Evolutionary conservation across 2,797 vertebrate genomes (phyloP).

Genomic region (Tangara arthus): DNA sequence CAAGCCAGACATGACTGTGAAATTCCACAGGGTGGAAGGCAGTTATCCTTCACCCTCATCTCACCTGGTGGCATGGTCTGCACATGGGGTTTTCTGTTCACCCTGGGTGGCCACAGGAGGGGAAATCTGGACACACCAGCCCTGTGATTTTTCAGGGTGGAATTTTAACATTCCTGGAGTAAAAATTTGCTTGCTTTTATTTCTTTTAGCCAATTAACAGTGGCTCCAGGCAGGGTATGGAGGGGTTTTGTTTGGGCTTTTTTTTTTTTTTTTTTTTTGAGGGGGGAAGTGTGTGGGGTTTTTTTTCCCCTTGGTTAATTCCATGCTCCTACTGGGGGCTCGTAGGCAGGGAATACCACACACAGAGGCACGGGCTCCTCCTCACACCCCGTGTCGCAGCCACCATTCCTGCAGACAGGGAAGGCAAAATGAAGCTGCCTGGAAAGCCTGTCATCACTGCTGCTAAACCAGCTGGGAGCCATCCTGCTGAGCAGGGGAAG

Average conservation of each 20-base stretch:
- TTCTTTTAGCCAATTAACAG: background rate
- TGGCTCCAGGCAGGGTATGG: background rate
- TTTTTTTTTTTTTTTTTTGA: background rate
- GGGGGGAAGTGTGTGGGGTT: too few species aligned
- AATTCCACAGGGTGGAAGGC: background rate
- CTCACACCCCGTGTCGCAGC: background rate
- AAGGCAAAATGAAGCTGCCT: background rate
- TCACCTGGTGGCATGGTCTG: slow-evolving; percentile 10
- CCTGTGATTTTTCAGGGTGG: background rate
- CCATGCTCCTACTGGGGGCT: background rate
- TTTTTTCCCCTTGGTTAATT: background rate
- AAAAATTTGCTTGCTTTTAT: background rate
- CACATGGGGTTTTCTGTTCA: background rate
- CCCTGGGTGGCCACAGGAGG: background rate
- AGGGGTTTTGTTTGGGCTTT: background rate
- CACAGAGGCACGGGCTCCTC: background rate
- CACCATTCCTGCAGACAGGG: slow-evolving; percentile 26
- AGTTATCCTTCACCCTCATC: background rate
- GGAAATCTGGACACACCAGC: background rate
- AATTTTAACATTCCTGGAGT: background rate
- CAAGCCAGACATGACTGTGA: background rate
- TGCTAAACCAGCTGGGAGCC: slow-evolving; percentile 20
- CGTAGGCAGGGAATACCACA: background rate
- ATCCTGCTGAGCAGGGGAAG: background rate
- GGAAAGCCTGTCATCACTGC: slow-evolving; percentile 25